phyloP scores from a whole-genome alignment of 1,140 invertebrate species.

The Steinernema khuongi region DNA sequence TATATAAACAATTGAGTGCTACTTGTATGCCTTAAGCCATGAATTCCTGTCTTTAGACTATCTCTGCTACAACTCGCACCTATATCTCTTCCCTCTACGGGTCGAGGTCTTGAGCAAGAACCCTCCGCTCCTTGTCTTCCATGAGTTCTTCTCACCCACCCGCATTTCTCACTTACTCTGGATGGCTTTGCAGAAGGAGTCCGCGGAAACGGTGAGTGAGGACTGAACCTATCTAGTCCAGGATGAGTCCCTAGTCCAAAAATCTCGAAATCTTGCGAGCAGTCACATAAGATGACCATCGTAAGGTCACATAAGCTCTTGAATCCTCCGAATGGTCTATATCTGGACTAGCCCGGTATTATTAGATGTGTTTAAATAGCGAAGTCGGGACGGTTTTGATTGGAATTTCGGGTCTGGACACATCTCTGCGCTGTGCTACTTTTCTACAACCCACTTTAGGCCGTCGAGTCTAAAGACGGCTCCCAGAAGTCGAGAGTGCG shows the following conservation, averaged over 20 bases:
- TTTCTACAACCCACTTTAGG: neutral
- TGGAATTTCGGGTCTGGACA: no score
- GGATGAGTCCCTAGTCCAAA: neutral
- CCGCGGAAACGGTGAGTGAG: neutral
- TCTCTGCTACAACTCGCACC: constrained; percentile 11
- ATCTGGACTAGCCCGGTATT: no score
- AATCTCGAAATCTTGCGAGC: constrained; percentile 1
- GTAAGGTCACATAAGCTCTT: no score
- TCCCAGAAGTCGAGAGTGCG: constrained; percentile 16
- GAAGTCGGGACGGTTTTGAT: no score
- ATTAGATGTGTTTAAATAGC: no score
- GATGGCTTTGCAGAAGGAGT: neutral
- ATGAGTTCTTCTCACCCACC: constrained; percentile 16
- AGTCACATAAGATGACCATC: no score
- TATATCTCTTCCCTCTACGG: constrained; percentile 24
- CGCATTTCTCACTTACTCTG: neutral
- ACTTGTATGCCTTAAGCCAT: neutral
- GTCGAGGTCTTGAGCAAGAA: constrained; percentile 30
- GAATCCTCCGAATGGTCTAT: no score
- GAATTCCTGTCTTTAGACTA: constrained; percentile 18
- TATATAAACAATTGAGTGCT: no score
- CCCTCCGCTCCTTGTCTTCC: constrained; percentile 27
- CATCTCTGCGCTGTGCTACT: neutral
- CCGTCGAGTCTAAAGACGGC: neutral
- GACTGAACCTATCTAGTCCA: neutral